Conservation (phyloP, 2,888 invertebrate genomes). For the Volucella inanis region DNA sequence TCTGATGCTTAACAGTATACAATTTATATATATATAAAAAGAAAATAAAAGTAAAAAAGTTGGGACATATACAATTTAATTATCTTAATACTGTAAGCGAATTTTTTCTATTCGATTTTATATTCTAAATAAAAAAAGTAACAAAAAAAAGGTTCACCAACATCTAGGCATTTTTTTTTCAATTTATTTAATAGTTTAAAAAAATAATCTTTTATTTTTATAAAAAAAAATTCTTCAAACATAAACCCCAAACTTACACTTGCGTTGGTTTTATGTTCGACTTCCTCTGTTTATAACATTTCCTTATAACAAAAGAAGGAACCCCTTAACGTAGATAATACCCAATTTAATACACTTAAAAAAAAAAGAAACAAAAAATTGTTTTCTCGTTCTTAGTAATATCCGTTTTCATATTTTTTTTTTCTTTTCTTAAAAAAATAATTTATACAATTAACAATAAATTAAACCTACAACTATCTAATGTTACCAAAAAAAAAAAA, state of each 20-base stretch:
- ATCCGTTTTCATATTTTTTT: conserved; percentile 21
- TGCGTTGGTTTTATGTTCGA: conserved; percentile 49
- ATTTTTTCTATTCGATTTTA: conserved; percentile 59
- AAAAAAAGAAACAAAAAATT: conserved; percentile 20
- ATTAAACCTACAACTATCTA: conserved; percentile 37
- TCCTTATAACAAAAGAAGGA: conserved; percentile 26
- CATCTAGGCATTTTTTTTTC: conserved; percentile 13
- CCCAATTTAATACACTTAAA: conserved; percentile 28
- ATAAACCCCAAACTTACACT: conserved; percentile 51
- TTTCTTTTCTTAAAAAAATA: not conserved
- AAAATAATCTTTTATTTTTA: conserved; percentile 6
- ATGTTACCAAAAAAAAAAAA: conserved; percentile 2
- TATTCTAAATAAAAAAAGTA: conserved; percentile 48
- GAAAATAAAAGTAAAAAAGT: conserved; percentile 46
- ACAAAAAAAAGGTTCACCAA: conserved; percentile 23
- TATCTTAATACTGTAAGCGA: conserved; percentile 69
- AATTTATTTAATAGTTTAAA: conserved; percentile 30
- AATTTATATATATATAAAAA: conserved; percentile 30
- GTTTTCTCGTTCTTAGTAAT: conserved; percentile 16
- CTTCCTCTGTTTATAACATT: conserved; percentile 50
- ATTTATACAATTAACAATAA: conserved; percentile 49
- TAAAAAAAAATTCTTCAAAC: conserved; percentile 15
- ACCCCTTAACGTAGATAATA: conserved; percentile 39
- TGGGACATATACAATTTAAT: conserved; percentile 55
- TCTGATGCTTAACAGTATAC: conserved; percentile 41